phyloP scores from a whole-genome alignment of 2,797 vertebrate genomes.

The Poeciliopsis presidionis region DNA sequence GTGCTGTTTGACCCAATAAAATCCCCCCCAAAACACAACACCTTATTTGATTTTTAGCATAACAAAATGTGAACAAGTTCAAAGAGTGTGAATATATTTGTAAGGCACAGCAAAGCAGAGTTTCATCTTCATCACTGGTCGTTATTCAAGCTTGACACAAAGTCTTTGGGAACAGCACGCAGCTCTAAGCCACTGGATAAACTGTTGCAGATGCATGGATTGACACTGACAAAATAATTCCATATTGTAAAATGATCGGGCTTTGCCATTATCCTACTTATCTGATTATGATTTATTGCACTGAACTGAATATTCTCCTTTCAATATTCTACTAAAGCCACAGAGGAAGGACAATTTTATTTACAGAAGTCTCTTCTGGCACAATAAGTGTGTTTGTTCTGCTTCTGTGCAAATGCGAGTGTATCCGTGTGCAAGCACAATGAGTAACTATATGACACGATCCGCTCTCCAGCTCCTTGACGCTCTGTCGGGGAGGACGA shows the following conservation, averaged over 20 bases:
- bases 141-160: conserved; percentile 21
- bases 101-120: background rate
- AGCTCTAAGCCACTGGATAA: conserved; percentile 29
- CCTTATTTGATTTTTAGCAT: background rate
- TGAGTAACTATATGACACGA: conserved; percentile 48
- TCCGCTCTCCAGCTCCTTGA: conserved; percentile 48
- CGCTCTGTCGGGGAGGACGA: conserved; percentile 51
- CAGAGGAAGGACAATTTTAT: conserved; percentile 60
- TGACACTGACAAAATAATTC: conserved; percentile 37
- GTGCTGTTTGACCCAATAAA: background rate
- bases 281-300: conserved; percentile 73
- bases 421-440: conserved; percentile 29
- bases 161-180: conserved; percentile 31
- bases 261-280: conserved; percentile 62
- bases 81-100: background rate
- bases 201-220: conserved; percentile 23
- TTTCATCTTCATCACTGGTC: background rate
- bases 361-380: conserved; percentile 60
- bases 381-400: conserved; percentile 56
- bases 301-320: conserved; percentile 65
- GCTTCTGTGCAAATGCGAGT: conserved; percentile 24
- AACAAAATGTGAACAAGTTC: background rate
- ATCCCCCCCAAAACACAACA: background rate
- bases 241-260: conserved; percentile 56
- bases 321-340: conserved; percentile 48